Percentiles rank a stretch among this genome's conserved stretches.
phyloP scores from a whole-genome alignment of 2,888 invertebrate species.

The Lasioglossum marginatum region DNA sequence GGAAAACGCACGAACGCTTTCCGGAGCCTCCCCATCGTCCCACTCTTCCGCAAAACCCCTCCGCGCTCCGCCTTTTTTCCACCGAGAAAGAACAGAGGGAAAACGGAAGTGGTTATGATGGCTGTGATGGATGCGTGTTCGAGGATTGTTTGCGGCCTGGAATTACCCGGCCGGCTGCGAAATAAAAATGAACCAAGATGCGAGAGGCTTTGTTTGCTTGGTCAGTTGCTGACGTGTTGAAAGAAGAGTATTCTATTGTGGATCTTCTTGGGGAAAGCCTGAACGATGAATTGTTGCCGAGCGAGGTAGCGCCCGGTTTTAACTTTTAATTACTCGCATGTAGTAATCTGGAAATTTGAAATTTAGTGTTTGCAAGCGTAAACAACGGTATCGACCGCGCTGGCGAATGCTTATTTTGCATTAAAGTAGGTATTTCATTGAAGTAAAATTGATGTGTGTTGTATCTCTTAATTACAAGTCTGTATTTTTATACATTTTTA shows the following conservation, averaged over 20 bases:
- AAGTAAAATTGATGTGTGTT: too few relatives aligned
- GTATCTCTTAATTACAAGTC: too few relatives aligned
- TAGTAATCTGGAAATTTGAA: too few relatives aligned
- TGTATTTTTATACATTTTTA: too few relatives aligned
- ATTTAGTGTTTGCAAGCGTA: too few relatives aligned
- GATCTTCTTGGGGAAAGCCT: not conserved
- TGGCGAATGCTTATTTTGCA: too few relatives aligned
- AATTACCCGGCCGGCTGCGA: constrained; percentile 15
- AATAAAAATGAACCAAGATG: not conserved
- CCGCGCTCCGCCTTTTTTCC: not conserved
- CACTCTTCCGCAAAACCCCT: not conserved
- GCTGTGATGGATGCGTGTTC: constrained; percentile 44
- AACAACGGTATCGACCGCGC: too few relatives aligned
- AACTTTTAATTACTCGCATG: too few relatives aligned
- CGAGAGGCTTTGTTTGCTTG: not conserved
- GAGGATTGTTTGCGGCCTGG: constrained; percentile 29
- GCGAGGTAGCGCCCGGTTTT: not conserved
- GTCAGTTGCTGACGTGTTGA: not conserved
- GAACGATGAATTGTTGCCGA: not conserved
- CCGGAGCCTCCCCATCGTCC: not conserved
- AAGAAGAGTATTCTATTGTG: not conserved
- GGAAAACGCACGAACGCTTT: constrained; percentile 34
- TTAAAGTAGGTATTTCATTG: too few relatives aligned
- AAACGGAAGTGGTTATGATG: constrained; percentile 30
- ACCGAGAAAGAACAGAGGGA: not conserved